Evolutionary conservation across 2,797 vertebrate genomes (phyloP).

Genomic region (Mionectes olivaceus): DNA sequence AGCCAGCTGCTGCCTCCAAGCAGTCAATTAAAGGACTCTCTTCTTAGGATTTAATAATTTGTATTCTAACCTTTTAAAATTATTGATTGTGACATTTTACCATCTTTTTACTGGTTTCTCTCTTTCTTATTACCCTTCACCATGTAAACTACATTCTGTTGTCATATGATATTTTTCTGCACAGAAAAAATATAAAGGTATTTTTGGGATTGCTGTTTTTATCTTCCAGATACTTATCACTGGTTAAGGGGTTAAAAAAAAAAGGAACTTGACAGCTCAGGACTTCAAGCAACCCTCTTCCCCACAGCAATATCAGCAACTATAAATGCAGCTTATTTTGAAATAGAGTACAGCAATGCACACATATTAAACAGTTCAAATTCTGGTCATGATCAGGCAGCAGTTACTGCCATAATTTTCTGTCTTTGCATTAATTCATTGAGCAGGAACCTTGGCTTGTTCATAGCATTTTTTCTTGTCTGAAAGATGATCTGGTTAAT

Average conservation of each 20-base stretch:
- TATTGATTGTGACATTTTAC: neutral
- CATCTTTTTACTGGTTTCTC: neutral
- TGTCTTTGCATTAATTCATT: conserved; percentile 67
- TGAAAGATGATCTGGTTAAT: conserved; percentile 69
- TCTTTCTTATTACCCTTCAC: neutral
- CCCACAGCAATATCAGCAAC: neutral
- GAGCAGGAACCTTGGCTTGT: conserved; percentile 66
- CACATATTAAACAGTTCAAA: conserved; percentile 25
- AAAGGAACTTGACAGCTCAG: neutral
- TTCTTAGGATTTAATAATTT: neutral
- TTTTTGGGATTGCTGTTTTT: neutral
- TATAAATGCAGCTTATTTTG: neutral
- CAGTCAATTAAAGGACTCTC: neutral
- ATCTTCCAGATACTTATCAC: neutral
- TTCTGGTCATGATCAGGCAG: conserved; percentile 55
- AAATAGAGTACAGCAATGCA: neutral
- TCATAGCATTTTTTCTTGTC: conserved; percentile 69
- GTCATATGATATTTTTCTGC: neutral
- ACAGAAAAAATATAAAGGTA: neutral
- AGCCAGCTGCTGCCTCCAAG: neutral
- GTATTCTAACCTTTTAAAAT: neutral
- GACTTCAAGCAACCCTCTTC: neutral
- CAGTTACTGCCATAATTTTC: conserved; percentile 59
- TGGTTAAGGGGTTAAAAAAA: neutral
- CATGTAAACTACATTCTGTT: neutral